phyloP scores from a whole-genome alignment of 2,888 invertebrate species.

The Callyntrura sp. region DNA sequence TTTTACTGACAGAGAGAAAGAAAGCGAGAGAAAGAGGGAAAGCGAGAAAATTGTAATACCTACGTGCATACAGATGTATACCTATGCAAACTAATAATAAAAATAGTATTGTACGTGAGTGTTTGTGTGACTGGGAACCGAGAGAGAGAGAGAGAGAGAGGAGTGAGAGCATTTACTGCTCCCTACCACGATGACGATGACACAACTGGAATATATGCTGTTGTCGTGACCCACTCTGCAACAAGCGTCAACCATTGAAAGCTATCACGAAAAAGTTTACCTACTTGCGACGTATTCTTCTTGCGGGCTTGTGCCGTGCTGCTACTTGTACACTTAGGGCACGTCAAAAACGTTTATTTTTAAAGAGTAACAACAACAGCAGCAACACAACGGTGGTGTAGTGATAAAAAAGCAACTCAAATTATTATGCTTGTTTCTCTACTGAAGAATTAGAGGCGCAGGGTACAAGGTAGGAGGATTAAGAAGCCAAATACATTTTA shows the following conservation, averaged over 20 bases:
- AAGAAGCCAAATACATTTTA: neutral
- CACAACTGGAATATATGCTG: constrained; percentile 22
- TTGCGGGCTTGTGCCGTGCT: no score
- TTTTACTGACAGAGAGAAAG: neutral
- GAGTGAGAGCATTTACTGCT: neutral
- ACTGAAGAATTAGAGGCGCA: no score
- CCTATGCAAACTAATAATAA: no score
- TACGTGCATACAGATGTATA: neutral
- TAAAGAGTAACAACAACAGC: neutral
- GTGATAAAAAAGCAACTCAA: constrained; percentile 36
- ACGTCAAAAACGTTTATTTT: constrained; percentile 9
- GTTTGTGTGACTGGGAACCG: no score
- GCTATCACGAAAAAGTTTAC: constrained; percentile 25
- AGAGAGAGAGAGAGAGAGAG: no score
- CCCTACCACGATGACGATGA: neutral
- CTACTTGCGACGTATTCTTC: constrained; percentile 15
- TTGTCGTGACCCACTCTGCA: neutral
- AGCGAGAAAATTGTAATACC: neutral
- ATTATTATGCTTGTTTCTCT: constrained; percentile 16
- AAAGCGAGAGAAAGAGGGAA: neutral
- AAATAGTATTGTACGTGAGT: neutral
- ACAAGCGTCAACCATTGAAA: no score
- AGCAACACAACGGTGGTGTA: neutral
- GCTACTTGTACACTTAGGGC: neutral
- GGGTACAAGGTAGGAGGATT: neutral